Evolutionary conservation across 2,888 invertebrate genomes (phyloP).

Genomic region (Diploptera punctata): DNA sequence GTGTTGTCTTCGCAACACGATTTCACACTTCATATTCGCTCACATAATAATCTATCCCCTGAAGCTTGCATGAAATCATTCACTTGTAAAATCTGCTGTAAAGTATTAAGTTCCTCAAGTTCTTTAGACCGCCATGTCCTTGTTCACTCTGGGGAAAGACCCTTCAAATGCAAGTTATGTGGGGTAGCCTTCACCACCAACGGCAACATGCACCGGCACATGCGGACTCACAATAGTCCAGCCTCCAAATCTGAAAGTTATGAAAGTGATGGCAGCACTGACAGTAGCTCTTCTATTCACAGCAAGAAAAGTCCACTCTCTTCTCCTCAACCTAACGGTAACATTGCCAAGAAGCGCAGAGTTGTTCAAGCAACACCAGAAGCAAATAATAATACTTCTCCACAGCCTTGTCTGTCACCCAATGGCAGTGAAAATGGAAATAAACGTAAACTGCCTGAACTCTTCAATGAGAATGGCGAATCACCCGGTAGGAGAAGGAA

Average conservation of each 20-base stretch:
- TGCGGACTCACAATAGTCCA: conserved; percentile 69
- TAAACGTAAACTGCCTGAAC: conserved; percentile 49
- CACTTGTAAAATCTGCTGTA: conserved; percentile 70
- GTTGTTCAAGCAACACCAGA: conserved; percentile 25
- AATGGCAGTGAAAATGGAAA: conserved; percentile 55
- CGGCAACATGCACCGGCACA: conserved; percentile 85
- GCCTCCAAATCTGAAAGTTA: conserved; percentile 40
- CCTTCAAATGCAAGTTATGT: conserved; percentile 80
- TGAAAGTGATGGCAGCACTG: conserved; percentile 44
- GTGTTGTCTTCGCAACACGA: conserved; percentile 68
- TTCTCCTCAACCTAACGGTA: conserved; percentile 49
- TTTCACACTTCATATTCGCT: conserved; percentile 72
- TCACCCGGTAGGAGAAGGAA: background rate
- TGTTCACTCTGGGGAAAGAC: conserved; percentile 81
- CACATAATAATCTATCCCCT: conserved; percentile 62
- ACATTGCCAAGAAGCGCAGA: conserved; percentile 38
- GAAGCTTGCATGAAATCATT: conserved; percentile 50
- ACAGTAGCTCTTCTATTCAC: conserved; percentile 49
- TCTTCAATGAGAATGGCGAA: conserved; percentile 49
- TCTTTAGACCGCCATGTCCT: conserved; percentile 81
- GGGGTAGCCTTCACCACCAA: conserved; percentile 84
- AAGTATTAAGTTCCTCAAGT: conserved; percentile 76
- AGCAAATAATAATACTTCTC: conserved; percentile 11
- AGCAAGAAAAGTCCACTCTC: conserved; percentile 39
- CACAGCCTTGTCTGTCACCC: conserved; percentile 18